Evolutionary conservation across 2,797 vertebrate species (phyloP).

Genomic region (Melanotaenia boesemani): DNA sequence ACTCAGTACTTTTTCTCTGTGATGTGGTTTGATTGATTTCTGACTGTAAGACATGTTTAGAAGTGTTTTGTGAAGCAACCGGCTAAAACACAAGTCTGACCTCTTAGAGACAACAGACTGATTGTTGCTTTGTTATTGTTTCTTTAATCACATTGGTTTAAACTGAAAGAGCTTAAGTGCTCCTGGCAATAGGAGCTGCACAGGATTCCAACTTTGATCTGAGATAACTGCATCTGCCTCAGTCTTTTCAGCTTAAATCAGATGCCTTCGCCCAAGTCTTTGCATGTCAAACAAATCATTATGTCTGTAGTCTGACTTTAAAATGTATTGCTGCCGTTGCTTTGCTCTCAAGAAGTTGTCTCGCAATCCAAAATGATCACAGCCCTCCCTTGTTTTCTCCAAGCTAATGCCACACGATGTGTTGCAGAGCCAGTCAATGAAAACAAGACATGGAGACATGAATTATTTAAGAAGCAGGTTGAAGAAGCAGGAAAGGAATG

Average conservation of each 20-base stretch:
- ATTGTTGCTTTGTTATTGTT: constrained; percentile 18
- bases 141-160: constrained; percentile 35
- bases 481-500: constrained; percentile 47
- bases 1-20: no score
- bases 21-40: not conserved
- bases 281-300: constrained; percentile 47
- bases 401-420: constrained; percentile 39
- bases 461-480: constrained; percentile 58
- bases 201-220: constrained; percentile 69
- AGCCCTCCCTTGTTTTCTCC: not conserved
- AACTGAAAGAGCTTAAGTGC: constrained; percentile 46
- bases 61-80: constrained; percentile 3
- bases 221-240: constrained; percentile 60
- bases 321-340: constrained; percentile 22
- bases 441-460: constrained; percentile 38
- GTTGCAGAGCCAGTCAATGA: constrained; percentile 57
- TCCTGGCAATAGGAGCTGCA: constrained; percentile 50
- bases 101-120: constrained; percentile 15
- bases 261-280: constrained; percentile 29
- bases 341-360: constrained; percentile 19
- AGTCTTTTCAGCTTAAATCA: constrained; percentile 62
- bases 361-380: constrained; percentile 41
- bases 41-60: not conserved
- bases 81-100: constrained; percentile 9
- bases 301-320: constrained; percentile 24